Evolutionary conservation across 2,888 invertebrate genomes (phyloP).

Genomic region (Habrosyne pyritoides): DNA sequence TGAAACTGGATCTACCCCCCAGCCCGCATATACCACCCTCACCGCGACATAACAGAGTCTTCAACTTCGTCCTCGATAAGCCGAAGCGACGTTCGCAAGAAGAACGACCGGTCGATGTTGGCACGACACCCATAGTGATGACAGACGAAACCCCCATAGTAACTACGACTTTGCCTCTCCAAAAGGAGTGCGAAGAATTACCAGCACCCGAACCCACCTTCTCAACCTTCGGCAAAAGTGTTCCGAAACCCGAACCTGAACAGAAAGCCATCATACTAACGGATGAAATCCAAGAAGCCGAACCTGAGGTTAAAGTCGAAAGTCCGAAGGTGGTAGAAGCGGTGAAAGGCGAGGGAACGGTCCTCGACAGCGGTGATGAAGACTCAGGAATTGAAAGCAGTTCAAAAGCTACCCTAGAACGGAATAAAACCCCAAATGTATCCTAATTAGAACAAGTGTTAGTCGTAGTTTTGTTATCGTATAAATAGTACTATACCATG

Average conservation of each 20-base stretch:
- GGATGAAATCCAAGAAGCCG: constrained; percentile 38
- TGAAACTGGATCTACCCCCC: constrained; percentile 88
- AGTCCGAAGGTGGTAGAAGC: constrained; percentile 58
- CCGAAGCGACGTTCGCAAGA: constrained; percentile 56
- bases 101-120: constrained; percentile 25
- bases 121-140: constrained; percentile 66
- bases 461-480: constrained; percentile 31
- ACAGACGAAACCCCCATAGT: constrained; percentile 73
- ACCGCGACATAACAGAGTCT: constrained; percentile 68
- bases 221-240: constrained; percentile 84
- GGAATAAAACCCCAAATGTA: constrained; percentile 64
- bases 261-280: constrained; percentile 62
- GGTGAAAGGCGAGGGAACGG: constrained; percentile 83
- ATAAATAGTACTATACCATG: constrained; percentile 17
- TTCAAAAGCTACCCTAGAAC: constrained; percentile 82
- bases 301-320: constrained; percentile 46
- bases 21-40: constrained; percentile 75
- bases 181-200: constrained; percentile 52
- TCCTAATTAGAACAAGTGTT: constrained; percentile 44
- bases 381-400: constrained; percentile 87
- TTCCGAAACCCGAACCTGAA: constrained; percentile 51
- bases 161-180: constrained; percentile 50
- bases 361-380: constrained; percentile 86
- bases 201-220: constrained; percentile 78
- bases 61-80: constrained; percentile 73